Evolutionary conservation across 2,797 vertebrate genomes (phyloP).

Genomic region (Oreortyx pictus): DNA sequence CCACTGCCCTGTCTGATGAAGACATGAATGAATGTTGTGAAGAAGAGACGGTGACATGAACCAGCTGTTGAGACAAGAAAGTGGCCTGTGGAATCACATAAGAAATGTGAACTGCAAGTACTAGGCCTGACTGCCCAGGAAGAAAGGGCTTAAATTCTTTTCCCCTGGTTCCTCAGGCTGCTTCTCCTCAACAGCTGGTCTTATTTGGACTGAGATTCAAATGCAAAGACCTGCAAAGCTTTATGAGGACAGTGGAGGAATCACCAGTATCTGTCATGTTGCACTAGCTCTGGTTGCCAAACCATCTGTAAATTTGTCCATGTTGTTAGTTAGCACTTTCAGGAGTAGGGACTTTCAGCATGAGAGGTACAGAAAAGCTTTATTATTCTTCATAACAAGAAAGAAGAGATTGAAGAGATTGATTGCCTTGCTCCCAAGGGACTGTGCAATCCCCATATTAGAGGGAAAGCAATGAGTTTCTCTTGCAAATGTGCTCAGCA

Average conservation of each 20-base stretch:
- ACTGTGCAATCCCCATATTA: neutral
- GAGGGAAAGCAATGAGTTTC: neutral
- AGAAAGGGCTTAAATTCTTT: neutral
- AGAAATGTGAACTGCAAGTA: neutral
- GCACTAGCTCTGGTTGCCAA: neutral
- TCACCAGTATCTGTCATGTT: fast-evolving
- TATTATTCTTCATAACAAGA: neutral
- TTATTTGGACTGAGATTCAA: neutral
- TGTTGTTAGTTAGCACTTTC: neutral
- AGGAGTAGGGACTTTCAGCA: neutral
- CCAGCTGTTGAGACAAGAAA: neutral
- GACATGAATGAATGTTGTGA: neutral
- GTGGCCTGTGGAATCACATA: neutral
- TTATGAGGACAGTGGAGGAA: neutral
- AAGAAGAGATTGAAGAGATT: neutral
- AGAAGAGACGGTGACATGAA: neutral
- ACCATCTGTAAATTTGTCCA: neutral
- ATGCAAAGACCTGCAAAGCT: neutral
- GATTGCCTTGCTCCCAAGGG: neutral
- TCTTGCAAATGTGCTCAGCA: neutral
- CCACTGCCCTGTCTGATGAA: neutral
- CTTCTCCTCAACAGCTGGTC: neutral
- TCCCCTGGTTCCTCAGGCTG: neutral
- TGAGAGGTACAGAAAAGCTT: neutral
- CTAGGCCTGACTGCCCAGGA: neutral